Conservation (phyloP, 2,888 invertebrate species). For the Troides helena region DNA sequence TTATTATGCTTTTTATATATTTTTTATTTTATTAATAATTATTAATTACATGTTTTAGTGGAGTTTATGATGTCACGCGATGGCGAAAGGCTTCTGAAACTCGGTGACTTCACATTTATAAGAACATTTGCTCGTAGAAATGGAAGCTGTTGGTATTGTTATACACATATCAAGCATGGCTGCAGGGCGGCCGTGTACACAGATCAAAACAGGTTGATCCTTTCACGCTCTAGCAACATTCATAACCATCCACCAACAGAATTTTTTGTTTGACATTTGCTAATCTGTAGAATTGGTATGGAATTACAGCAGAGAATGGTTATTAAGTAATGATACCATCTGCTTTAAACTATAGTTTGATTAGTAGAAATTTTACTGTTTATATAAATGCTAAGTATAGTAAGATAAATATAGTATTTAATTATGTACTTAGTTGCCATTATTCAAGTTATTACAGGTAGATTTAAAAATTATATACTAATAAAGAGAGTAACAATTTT, state of each 20-base stretch:
- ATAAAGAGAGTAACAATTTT: not conserved
- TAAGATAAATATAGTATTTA: not conserved
- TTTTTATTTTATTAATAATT: not conserved
- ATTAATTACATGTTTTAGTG: constrained; percentile 51
- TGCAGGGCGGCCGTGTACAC: constrained; percentile 68
- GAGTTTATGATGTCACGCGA: constrained; percentile 68
- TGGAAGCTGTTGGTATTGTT: constrained; percentile 65
- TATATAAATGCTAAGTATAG: not conserved
- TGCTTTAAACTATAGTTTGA: constrained; percentile 1
- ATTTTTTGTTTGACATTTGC: constrained; percentile 66
- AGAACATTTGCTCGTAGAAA: constrained; percentile 47
- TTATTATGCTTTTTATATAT: not conserved
- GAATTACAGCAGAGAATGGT: constrained; percentile 1
- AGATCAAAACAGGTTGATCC: constrained; percentile 53
- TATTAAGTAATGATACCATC: too few relatives aligned
- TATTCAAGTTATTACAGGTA: not conserved
- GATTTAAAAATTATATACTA: not conserved
- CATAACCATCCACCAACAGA: constrained; percentile 74
- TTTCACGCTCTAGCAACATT: constrained; percentile 51
- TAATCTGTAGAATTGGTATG: constrained; percentile 25
- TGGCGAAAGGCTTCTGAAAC: constrained; percentile 66
- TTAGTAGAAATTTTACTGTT: not conserved
- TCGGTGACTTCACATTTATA: constrained; percentile 71
- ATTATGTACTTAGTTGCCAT: not conserved
- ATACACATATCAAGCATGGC: constrained; percentile 60